Evolutionary conservation across 1,140 invertebrate species (phyloP).

Genomic region (Ptiloglossa arizonensis): DNA sequence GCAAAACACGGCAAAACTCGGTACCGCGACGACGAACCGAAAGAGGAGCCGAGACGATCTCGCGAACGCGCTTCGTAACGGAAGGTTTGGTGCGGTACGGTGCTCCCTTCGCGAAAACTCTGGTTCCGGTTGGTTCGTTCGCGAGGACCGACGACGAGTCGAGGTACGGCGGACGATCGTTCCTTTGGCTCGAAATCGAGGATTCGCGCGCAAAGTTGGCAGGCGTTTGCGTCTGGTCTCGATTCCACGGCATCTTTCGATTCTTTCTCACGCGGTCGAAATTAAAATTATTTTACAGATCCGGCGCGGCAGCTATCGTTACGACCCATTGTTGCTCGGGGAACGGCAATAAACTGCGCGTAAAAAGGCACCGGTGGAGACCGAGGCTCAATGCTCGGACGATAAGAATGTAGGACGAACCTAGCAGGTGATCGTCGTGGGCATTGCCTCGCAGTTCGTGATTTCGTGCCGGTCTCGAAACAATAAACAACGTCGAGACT

Average conservation of each 20-base stretch:
- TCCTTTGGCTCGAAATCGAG: neutral
- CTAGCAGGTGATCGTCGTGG: conserved; percentile 62
- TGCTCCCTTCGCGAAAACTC: conserved; percentile 45
- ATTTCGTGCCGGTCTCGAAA: conserved; percentile 56
- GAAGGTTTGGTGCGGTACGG: conserved; percentile 50
- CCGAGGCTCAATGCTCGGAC: neutral
- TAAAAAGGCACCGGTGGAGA: conserved; percentile 33
- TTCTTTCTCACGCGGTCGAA: conserved; percentile 42
- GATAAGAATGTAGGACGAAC: conserved; percentile 51
- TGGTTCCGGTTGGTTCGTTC: conserved; percentile 27
- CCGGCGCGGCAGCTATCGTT: conserved; percentile 21
- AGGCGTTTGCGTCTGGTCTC: neutral
- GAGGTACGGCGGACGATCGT: too few species aligned
- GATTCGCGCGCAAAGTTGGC: neutral
- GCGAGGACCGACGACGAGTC: too few species aligned
- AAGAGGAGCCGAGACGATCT: conserved; percentile 59
- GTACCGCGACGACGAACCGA: conserved; percentile 53
- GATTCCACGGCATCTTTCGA: neutral
- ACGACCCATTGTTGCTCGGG: conserved; percentile 36
- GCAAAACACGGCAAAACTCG: neutral
- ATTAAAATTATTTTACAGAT: conserved; percentile 40
- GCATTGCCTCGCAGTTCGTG: conserved; percentile 52
- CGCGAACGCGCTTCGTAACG: conserved; percentile 63
- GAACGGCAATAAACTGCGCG: conserved; percentile 11
- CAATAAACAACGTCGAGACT: conserved; percentile 56